Evolutionary conservation across 2,888 invertebrate genomes (phyloP).

Genomic region (Stenurella melanura): DNA sequence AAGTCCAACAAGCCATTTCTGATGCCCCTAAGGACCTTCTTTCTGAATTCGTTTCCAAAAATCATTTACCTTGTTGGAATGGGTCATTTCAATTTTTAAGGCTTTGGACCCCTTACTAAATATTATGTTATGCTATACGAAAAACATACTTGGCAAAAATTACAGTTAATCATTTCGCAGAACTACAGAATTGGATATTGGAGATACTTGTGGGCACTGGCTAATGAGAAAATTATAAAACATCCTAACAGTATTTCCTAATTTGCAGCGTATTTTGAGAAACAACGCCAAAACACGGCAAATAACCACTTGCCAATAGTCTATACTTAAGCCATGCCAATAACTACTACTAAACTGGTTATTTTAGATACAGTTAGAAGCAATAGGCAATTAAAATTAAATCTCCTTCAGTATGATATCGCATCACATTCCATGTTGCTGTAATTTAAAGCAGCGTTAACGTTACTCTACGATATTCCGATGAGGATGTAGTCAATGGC

Average conservation of each 20-base stretch:
- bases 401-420: constrained; percentile 49
- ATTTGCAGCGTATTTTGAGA: background rate
- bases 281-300: constrained; percentile 1
- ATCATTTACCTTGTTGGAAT: too few relatives aligned
- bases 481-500: constrained; percentile 16
- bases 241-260: background rate
- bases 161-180: background rate
- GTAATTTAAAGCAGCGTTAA: constrained; percentile 28
- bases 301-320: constrained; percentile 5
- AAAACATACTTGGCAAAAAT: background rate
- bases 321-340: constrained; percentile 32
- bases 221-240: background rate
- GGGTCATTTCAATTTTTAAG: too few relatives aligned
- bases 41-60: too few relatives aligned
- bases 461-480: constrained; percentile 21
- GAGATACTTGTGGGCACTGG: background rate
- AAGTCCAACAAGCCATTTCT: too few relatives aligned
- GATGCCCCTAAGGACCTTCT: too few relatives aligned
- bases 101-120: too few relatives aligned
- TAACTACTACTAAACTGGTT: constrained; percentile 56
- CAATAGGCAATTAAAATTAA: constrained; percentile 59
- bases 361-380: constrained; percentile 59
- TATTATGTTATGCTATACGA: too few relatives aligned
- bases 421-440: constrained; percentile 47
- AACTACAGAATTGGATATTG: background rate